Evolutionary conservation across 2,888 invertebrate genomes (phyloP), one percentile per base, ranked within the genome.

Genomic region (Plagodis dolabraria): DNA sequence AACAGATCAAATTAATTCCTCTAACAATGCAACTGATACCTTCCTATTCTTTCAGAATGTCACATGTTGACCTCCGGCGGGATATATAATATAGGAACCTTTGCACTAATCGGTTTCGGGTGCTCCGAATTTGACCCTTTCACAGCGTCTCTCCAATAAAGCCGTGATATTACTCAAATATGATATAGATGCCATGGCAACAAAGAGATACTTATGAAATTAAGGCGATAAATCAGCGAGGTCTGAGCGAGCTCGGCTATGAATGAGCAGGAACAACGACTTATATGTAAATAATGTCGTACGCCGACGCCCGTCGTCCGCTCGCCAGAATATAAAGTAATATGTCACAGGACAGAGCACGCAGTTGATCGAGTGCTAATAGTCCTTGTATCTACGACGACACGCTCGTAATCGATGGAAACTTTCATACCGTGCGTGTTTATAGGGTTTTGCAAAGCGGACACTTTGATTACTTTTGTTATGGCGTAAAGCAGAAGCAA

Each of bases 151-250:
- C 80, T 82, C 80, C 84, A 83, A 86, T 85, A 85, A 83, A 78
- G 81, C 73, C 67, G 73, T 74, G 76, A 82, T 86, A 86, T 85
- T 82, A 84, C 81, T 82, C 79, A 80, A 82, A 85, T 83, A 84
- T 85, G 83, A 86, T 83, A 85, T 85, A 85, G 85, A 87, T 80
- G 83, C 75, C 77, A 73, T 75, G 79, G 80, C 84, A 89, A 92
- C 91, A 91, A 91, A 90, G 89, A 91, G 90, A 87, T 88, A 90
- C 90, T 92, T 92, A 91, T 89, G 89, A 92, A 92, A 92, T 92
- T 91, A 91, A 89, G 84, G 84, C 85, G 79, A 92, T 92, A 92
- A 92, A 92, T 92, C 91, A 89, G 82, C 78, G 71, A 77, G 79
- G 74, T 72, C 76, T 76, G 81, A 77, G 78, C 79, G 76, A 72